Conservation (phyloP, 2,888 invertebrate genomes). For the Pelosia muscerda region DNA sequence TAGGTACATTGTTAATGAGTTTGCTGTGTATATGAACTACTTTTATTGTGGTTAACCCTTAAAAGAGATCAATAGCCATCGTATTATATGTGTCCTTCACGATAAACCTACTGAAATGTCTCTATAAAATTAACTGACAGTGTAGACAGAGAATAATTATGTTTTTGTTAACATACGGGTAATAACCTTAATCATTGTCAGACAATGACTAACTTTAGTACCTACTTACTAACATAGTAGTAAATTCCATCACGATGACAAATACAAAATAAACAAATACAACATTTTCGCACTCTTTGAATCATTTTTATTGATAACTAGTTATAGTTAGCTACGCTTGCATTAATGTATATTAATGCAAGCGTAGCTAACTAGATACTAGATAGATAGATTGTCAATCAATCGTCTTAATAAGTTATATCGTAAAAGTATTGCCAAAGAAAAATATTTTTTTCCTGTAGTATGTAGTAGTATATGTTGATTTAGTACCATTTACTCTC, state of each 20-base stretch:
- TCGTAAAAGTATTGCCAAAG: background rate
- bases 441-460: too few species aligned
- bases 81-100: background rate
- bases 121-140: background rate
- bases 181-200: constrained; percentile 21
- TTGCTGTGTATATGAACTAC: background rate
- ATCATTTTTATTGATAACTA: too few species aligned
- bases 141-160: background rate
- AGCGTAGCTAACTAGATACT: too few species aligned
- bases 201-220: constrained; percentile 21
- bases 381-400: too few species aligned
- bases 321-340: background rate
- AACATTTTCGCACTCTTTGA: background rate
- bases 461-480: too few species aligned
- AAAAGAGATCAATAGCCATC: too few species aligned
- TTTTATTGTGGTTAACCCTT: background rate
- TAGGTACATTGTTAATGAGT: background rate
- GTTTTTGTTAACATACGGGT: constrained; percentile 10
- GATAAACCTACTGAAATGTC: background rate
- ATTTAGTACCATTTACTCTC: too few species aligned
- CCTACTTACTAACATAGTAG: constrained; percentile 9
- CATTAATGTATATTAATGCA: background rate
- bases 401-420: background rate
- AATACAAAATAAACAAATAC: background rate
- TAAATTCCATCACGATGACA: constrained; percentile 8